Evolutionary conservation across 2,888 invertebrate genomes (phyloP).

Genomic region (Acanthopleura granulata): DNA sequence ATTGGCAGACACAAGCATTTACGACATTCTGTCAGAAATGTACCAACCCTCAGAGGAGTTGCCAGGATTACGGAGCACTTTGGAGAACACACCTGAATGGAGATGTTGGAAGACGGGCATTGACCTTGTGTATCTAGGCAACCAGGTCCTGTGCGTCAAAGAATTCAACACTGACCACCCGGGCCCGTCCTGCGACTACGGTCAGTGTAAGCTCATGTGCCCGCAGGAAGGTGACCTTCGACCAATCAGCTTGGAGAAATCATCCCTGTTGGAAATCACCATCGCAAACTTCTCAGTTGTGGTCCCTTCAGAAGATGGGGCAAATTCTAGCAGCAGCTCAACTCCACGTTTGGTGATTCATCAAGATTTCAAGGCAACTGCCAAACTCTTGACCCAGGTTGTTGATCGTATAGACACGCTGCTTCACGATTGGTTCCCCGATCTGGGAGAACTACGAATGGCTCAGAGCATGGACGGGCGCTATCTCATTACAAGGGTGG

Average conservation of each 20-base stretch:
- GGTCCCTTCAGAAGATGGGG: conserved; percentile 30
- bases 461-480: conserved; percentile 97
- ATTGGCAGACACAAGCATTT: conserved; percentile 80
- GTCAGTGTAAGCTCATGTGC: conserved; percentile 67
- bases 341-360: conserved; percentile 25
- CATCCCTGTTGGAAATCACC: conserved; percentile 85
- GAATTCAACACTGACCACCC: conserved; percentile 79
- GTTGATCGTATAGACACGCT: conserved; percentile 97
- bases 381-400: conserved; percentile 76
- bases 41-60: conserved; percentile 45
- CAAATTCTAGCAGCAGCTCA: neutral
- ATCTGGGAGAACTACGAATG: conserved; percentile 90
- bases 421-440: conserved; percentile 98
- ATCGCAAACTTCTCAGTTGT: conserved; percentile 51
- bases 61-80: conserved; percentile 32
- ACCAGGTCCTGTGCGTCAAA: conserved; percentile 84
- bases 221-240: conserved; percentile 87
- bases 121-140: conserved; percentile 85
- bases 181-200: conserved; percentile 72
- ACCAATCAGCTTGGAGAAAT: conserved; percentile 82
- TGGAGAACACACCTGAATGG: conserved; percentile 35
- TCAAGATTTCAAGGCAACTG: conserved; percentile 47
- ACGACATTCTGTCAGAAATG: conserved; percentile 42
- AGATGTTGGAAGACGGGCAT: conserved; percentile 77
- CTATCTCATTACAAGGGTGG: conserved; percentile 91